Percentiles rank a stretch among this genome's conserved stretches.
Conservation (phyloP, 2,113 vertebrate genomes). For the Macrotus californicus region DNA sequence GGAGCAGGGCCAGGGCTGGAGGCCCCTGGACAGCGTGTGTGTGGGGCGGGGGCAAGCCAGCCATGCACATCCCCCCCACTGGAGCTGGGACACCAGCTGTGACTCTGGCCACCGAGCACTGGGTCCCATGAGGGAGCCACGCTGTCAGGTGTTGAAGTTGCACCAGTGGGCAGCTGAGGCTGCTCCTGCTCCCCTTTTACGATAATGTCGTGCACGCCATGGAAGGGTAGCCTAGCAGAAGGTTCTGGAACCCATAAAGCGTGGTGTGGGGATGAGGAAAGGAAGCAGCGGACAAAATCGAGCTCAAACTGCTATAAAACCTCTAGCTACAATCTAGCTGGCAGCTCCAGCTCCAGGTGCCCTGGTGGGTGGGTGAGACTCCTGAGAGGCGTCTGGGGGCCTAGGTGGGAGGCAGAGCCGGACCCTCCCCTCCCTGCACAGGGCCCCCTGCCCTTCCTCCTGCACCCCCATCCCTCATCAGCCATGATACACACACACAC, state of each 20-base stretch:
- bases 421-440: too few species aligned
- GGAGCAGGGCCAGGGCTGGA: background rate
- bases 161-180: accelerated
- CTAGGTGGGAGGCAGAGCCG: background rate
- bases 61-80: too few species aligned
- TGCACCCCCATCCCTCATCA: background rate
- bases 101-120: accelerated
- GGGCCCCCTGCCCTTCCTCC: background rate
- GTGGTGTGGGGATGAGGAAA: background rate
- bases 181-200: too few species aligned
- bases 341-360: background rate
- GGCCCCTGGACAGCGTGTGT: background rate
- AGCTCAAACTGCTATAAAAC: accelerated
- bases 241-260: background rate
- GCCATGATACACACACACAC: background rate
- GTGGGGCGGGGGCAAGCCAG: accelerated
- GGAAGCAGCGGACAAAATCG: accelerated
- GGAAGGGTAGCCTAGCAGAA: background rate
- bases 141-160: accelerated
- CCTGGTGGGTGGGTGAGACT: background rate
- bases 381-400: background rate
- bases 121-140: accelerated
- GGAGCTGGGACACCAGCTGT: accelerated
- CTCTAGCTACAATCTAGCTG: accelerated
- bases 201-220: accelerated